phyloP scores from a whole-genome alignment of 2,888 invertebrate genomes.

The Hesperia comma region DNA sequence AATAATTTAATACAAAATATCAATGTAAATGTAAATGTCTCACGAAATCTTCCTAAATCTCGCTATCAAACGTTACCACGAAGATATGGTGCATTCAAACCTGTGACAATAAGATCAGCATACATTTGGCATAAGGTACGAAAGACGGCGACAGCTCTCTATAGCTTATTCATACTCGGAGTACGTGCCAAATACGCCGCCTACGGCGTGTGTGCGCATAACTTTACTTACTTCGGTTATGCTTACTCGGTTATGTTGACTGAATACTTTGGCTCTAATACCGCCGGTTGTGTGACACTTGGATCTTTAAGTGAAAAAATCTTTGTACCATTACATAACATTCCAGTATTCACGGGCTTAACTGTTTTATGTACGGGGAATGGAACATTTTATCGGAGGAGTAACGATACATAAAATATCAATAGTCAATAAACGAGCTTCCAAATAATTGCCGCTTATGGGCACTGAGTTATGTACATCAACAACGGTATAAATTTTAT shows the following conservation, averaged over 20 bases:
- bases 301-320: neutral
- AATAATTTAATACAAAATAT: too few relatives aligned
- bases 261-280: slow-evolving; percentile 8
- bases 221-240: slow-evolving; percentile 46
- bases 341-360: too few relatives aligned
- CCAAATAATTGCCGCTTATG: too few relatives aligned
- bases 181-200: slow-evolving; percentile 55
- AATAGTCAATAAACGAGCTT: too few relatives aligned
- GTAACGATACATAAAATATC: too few relatives aligned
- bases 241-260: slow-evolving; percentile 22
- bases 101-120: slow-evolving; percentile 14
- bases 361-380: too few relatives aligned
- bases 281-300: neutral
- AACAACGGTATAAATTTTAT: too few relatives aligned
- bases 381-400: too few relatives aligned
- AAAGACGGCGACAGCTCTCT: slow-evolving; percentile 14
- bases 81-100: neutral
- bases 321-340: neutral
- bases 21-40: too few relatives aligned
- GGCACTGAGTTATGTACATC: too few relatives aligned
- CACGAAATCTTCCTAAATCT: neutral
- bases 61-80: neutral
- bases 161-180: slow-evolving; percentile 39
- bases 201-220: slow-evolving; percentile 65
- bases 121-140: slow-evolving; percentile 26